phyloP scores from a whole-genome alignment of 2,888 invertebrate species.

The Ditylenchus weischeri region DNA sequence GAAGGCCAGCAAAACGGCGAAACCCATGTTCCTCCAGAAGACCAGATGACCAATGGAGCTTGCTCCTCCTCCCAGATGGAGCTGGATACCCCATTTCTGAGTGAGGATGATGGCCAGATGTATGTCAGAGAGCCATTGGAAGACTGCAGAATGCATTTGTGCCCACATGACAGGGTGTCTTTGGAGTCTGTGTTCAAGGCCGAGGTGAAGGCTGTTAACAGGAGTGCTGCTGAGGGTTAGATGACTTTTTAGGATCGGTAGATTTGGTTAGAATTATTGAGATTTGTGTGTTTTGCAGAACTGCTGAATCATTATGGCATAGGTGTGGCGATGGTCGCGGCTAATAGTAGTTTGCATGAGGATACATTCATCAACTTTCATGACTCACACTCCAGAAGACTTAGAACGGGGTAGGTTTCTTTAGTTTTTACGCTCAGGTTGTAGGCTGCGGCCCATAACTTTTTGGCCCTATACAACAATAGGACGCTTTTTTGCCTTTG shows the following conservation, averaged over 20 bases:
- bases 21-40: neutral
- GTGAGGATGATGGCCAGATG: constrained; percentile 5
- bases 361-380: no score
- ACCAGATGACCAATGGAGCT: neutral
- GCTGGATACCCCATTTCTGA: neutral
- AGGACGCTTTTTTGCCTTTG: no score
- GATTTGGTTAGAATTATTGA: neutral
- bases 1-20: neutral
- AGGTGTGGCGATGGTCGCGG: no score
- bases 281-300: no score
- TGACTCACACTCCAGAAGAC: neutral
- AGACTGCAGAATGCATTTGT: constrained; percentile 32
- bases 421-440: no score
- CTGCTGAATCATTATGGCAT: no score
- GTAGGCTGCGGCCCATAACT: neutral
- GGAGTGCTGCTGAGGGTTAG: constrained; percentile 34
- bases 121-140: constrained; percentile 28
- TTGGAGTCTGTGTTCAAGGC: constrained; percentile 45
- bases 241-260: neutral
- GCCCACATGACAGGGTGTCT: constrained; percentile 46
- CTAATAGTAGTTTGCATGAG: no score
- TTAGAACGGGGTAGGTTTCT: constrained; percentile 14
- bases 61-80: neutral
- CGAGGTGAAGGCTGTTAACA: constrained; percentile 48
- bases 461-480: no score